Evolutionary conservation across 2,113 vertebrate genomes (phyloP).

Genomic region (Fregata magnificens): DNA sequence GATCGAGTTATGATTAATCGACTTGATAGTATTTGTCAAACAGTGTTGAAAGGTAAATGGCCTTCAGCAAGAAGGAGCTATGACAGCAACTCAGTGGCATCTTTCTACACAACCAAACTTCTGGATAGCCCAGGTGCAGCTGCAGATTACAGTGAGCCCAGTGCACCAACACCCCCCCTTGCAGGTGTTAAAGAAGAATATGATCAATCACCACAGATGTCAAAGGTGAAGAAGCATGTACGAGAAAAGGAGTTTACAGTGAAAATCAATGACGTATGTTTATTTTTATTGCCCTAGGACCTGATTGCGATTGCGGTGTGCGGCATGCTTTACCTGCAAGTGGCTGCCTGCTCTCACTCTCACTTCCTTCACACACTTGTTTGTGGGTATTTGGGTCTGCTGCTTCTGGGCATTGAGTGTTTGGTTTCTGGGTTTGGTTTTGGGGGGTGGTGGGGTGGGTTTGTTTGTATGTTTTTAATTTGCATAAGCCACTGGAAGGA

Average conservation of each 20-base stretch:
- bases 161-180: slow-evolving; percentile 59
- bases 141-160: slow-evolving; percentile 74
- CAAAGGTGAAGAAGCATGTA: slow-evolving; percentile 99
- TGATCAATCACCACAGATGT: slow-evolving; percentile 91
- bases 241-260: slow-evolving; percentile 99
- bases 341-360: slow-evolving; percentile 85
- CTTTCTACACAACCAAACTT: slow-evolving; percentile 98
- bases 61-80: slow-evolving; percentile 87
- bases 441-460: neutral
- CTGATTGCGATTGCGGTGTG: slow-evolving; percentile 85
- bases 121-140: slow-evolving; percentile 86
- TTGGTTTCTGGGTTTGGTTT: neutral
- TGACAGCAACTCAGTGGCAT: slow-evolving; percentile 87
- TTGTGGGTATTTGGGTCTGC: slow-evolving; percentile 71
- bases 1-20: slow-evolving; percentile 98
- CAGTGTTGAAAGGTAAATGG: slow-evolving; percentile 97
- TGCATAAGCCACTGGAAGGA: slow-evolving; percentile 42
- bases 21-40: slow-evolving; percentile 97
- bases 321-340: slow-evolving; percentile 89
- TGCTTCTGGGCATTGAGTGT: slow-evolving; percentile 68
- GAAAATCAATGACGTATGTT: slow-evolving; percentile 99
- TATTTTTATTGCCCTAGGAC: slow-evolving; percentile 90
- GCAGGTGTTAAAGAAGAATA: slow-evolving; percentile 82
- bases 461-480: neutral
- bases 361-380: slow-evolving; percentile 76